Base-by-base conservation (phyloP, 2,888 invertebrate genomes). In the Idaea biselata region DNA sequence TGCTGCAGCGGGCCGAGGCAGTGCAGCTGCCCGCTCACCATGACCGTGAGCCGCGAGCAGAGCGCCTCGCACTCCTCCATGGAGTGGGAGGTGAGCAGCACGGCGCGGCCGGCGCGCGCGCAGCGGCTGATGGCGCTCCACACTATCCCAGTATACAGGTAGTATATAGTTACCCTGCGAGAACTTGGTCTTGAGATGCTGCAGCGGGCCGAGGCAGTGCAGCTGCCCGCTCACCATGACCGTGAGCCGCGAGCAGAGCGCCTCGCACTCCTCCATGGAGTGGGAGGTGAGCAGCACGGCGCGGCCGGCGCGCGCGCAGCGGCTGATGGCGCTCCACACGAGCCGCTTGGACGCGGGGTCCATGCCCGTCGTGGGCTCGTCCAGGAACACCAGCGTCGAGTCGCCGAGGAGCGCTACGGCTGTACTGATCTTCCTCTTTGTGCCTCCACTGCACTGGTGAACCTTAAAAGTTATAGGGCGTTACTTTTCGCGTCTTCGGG, bases 201-300 rank as follows among this genome's bases (percentile, higher is more conserved):
- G 96, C 64, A 95, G 93, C 1, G 95, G 95, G 3, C 96, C 97
- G 57, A 96, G 87, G 75, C 95, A 96, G 79, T 94, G 93, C 69
- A 97, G 94, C 60, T 93, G 89, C 0, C 97, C 97, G 77, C 94
- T 94, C 54, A 96, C 96, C 96, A 97, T 96, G 65, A 97, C 95
- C 54, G 96, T 96, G 73, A 97, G 88, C 1, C 96, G 92, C 3
- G 96, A 95, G 81, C 97, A 97, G 54, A 97, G 87, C 31, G 95
- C 96, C 87, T 97, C 97, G 84, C 97, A 96, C 84, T 97, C 97
- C 83, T 96, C 96, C 96, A 97, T 96, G 75, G 89, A 89, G 84
- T 91, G 91, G 59, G 91, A 89, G 70, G 91, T 91, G 69, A 97
- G 92, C 64, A 97, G 93, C 59, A 97, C 94, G 66, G 97, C 95